These are phyloP conservation scores for Torymus texanus DNA, from an alignment of 2,888 invertebrate genomes.

Conservation along the genomic window DNA sequence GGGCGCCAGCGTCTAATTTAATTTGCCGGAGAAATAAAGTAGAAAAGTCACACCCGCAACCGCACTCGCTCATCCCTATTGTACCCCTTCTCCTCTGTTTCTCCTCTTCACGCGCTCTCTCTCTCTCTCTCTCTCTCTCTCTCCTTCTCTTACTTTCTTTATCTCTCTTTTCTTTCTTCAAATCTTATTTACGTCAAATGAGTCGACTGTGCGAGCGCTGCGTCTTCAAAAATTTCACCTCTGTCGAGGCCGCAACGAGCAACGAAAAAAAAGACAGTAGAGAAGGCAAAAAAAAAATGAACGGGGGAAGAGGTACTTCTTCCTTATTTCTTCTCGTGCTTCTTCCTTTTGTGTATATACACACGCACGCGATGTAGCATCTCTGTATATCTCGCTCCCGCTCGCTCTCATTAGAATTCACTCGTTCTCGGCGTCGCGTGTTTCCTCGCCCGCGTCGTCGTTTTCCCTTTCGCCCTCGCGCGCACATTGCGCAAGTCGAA, in stretches of 20 bases:
- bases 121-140: too few relatives aligned
- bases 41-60: conserved; percentile 5
- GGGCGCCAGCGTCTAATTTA: conserved; percentile 28
- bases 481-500: not conserved
- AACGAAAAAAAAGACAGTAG: not conserved
- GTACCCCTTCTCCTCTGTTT: too few relatives aligned
- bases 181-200: conserved; percentile 30
- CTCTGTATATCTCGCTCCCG: not conserved
- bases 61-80: conserved; percentile 6
- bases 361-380: not conserved
- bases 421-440: conserved; percentile 8
- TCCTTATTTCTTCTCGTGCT: too few relatives aligned
- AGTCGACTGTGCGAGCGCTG: not conserved
- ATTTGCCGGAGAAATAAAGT: conserved; percentile 30
- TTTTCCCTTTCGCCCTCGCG: conserved; percentile 18
- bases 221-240: not conserved
- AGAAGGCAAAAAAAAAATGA: not conserved
- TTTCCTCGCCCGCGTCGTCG: conserved; percentile 9
- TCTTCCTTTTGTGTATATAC: too few relatives aligned
- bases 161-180: not conserved
- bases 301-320: too few relatives aligned
- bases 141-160: too few relatives aligned
- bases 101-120: too few relatives aligned
- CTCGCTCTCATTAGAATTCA: conserved; percentile 41
- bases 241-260: not conserved